Evolutionary conservation across 2,797 vertebrate genomes (phyloP).

Genomic region (Alcedo atthis): DNA sequence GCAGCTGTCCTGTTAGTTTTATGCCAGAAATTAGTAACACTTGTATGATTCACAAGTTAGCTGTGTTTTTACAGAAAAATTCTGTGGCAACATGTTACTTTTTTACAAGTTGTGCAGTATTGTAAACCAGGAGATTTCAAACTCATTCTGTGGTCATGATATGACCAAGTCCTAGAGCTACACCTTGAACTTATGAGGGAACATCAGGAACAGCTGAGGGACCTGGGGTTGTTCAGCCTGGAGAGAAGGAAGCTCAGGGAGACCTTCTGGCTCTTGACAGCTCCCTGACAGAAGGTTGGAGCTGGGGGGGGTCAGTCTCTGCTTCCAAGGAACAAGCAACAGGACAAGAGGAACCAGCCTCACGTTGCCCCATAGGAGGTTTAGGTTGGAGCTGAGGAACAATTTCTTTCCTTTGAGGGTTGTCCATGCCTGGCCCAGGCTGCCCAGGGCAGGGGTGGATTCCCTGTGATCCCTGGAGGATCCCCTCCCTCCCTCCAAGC

Average conservation of each 20-base stretch:
- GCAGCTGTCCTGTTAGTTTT: slow-evolving; percentile 57
- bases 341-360: background rate
- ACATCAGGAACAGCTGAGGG: background rate
- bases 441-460: background rate
- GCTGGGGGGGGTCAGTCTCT: background rate
- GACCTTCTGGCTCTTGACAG: background rate
- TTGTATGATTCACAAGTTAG: slow-evolving; percentile 55
- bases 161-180: background rate
- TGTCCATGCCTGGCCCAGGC: background rate
- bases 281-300: background rate
- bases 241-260: background rate
- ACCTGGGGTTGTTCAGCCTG: background rate
- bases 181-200: background rate
- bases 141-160: background rate
- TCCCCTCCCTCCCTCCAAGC: background rate
- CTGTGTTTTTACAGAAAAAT: background rate
- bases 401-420: background rate
- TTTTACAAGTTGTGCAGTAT: background rate
- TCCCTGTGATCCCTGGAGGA: background rate
- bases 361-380: background rate
- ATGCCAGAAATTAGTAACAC: slow-evolving; percentile 61
- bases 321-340: background rate
- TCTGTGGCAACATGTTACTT: background rate
- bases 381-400: background rate
- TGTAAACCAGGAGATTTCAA: background rate